These are phyloP conservation scores for Caenorhabditis virilis DNA, from an alignment of 2,888 invertebrate species.

Conservation along the genomic window DNA sequence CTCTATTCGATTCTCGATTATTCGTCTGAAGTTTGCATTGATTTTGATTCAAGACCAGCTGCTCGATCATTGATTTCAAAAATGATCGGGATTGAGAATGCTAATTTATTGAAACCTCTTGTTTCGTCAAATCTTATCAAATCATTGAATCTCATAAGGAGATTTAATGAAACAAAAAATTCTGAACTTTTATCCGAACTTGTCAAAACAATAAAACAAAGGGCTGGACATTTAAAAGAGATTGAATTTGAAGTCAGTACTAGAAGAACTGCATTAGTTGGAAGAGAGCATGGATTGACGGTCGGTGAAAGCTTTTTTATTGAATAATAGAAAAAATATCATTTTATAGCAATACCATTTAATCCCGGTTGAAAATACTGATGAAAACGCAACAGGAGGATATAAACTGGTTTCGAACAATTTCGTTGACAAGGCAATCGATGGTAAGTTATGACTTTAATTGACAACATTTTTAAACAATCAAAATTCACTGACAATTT, in stretches of 20 bases:
- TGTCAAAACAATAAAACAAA: constrained; percentile 8
- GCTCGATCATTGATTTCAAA: constrained; percentile 16
- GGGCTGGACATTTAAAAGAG: constrained; percentile 12
- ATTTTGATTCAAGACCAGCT: constrained; percentile 30
- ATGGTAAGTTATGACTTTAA: constrained; percentile 7
- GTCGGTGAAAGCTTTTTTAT: constrained; percentile 6
- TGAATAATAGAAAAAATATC: too few species aligned
- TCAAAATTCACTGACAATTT: neutral
- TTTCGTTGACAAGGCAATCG: constrained; percentile 19
- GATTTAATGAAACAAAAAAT: constrained; percentile 7
- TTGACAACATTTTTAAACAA: neutral
- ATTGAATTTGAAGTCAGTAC: constrained; percentile 34
- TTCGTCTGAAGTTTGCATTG: constrained; percentile 14
- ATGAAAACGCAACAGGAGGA: constrained; percentile 23
- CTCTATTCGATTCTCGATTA: constrained; percentile 25
- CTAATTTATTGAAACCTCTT: constrained; percentile 26
- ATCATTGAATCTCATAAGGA: constrained; percentile 18
- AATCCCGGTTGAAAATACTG: constrained; percentile 33
- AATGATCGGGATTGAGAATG: constrained; percentile 16
- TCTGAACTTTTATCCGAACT: constrained; percentile 7
- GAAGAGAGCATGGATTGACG: constrained; percentile 26
- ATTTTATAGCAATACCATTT: constrained; percentile 37
- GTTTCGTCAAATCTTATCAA: constrained; percentile 24
- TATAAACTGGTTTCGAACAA: constrained; percentile 26
- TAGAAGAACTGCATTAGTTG: constrained; percentile 22